Conservation (phyloP, 2,888 invertebrate species). For the Caenorhabditis sp. region DNA sequence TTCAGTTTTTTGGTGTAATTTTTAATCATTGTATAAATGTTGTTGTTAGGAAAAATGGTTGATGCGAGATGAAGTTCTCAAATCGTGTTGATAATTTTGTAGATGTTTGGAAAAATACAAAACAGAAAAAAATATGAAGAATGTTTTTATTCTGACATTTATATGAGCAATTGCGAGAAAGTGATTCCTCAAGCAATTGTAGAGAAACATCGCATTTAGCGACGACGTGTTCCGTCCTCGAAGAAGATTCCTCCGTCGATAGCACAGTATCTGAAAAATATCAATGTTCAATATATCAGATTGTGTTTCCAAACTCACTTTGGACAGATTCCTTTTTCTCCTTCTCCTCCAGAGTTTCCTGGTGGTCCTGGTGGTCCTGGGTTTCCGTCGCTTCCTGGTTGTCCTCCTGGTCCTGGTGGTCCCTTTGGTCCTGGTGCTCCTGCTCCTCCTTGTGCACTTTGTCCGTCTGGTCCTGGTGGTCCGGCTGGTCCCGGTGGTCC, state of each 20-base stretch:
- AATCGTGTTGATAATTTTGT: too few relatives aligned
- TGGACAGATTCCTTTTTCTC: conserved; percentile 51
- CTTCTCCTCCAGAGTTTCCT: conserved; percentile 38
- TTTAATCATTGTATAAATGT: neutral
- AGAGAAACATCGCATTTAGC: neutral
- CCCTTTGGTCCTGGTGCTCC: conserved; percentile 38
- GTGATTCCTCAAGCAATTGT: neutral
- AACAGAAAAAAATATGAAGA: neutral
- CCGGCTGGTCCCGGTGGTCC: conserved; percentile 51
- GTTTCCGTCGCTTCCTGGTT: conserved; percentile 33
- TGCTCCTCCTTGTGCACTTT: conserved; percentile 12
- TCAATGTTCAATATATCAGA: conserved; percentile 15
- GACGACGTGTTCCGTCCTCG: conserved; percentile 49
- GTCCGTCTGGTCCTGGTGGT: conserved; percentile 47
- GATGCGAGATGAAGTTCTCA: too few relatives aligned
- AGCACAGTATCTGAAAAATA: conserved; percentile 43
- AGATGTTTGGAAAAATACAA: too few relatives aligned
- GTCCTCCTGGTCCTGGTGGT: conserved; percentile 38
- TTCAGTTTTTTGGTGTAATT: too few relatives aligned
- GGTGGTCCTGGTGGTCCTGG: conserved; percentile 36
- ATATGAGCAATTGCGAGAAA: neutral
- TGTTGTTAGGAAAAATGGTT: too few relatives aligned
- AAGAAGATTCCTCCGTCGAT: conserved; percentile 54
- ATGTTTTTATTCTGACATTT: conserved; percentile 1
- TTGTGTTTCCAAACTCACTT: conserved; percentile 35